Base-by-base conservation (phyloP, 2,797 vertebrate species). In the Scarus forsteni region DNA sequence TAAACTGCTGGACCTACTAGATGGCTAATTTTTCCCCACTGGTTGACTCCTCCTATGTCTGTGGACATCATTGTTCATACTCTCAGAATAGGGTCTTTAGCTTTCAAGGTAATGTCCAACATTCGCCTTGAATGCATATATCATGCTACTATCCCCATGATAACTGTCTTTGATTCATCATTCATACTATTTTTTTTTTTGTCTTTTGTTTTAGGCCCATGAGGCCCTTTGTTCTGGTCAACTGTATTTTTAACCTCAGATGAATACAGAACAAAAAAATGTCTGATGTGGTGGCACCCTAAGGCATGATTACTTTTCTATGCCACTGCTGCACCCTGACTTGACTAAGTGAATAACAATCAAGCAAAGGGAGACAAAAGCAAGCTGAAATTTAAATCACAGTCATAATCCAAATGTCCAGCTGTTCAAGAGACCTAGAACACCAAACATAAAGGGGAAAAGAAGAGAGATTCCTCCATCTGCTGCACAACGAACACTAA, bases 391-490 rank as follows among this genome's bases (percentile, higher is more conserved):
- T 74, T 69, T 73, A 15, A 83, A 62, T 79, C 58, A 44, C 36
- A 27, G 50, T 63, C 63, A 57, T 61, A 45, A 63, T 60, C 13
- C 50, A 61, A 9, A 44, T 69, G 38, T 70, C 36, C 53, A 10
- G 2, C 18, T n/a, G 34, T 42, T 72, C 49, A 48, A 72, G 64
- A 38, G 39, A 51, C 18, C 8, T 60, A 76, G 66, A 62, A 68
- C 16, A 36, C 1, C 5, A 45, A 57, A 63, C 44, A 12, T 13
- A 60, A 75, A 64, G 34, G 44, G 34, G 10, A 50, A 19, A 50
- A 19, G 18, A 2, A 12, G 18, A 68, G 14, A 60, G 16, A 66
- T 68, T 72, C n/a, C 70, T 82, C 53, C 36, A 77, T 69, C 14
- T 55, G 48, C 66, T 53, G 44, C 42, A 67, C 27, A 74, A 58